Percentiles rank a stretch among this genome's conserved stretches.
Conservation (phyloP, 2,113 vertebrate genomes). For the Peromyscus californicus region DNA sequence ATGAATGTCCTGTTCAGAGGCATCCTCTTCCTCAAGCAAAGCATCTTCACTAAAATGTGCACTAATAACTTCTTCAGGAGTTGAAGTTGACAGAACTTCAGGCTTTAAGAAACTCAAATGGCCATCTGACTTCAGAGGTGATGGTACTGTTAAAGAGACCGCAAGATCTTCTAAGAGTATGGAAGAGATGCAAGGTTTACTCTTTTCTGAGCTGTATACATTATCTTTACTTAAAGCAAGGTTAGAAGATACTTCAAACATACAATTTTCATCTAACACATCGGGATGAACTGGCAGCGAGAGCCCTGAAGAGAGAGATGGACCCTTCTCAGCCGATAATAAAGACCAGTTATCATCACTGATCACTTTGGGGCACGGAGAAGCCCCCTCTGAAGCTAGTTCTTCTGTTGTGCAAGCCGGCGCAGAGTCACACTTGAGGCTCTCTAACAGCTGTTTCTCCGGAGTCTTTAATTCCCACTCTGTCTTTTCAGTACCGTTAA, state of each 20-base stretch:
- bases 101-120: conserved; percentile 97
- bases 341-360: conserved; percentile 90
- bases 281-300: conserved; percentile 91
- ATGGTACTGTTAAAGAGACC: conserved; percentile 97
- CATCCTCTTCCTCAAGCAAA: conserved; percentile 95
- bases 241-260: conserved; percentile 93
- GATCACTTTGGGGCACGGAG: conserved; percentile 86
- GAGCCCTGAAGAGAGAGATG: conserved; percentile 86
- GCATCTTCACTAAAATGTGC: conserved; percentile 96
- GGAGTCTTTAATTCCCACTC: conserved; percentile 93
- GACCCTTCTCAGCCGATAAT: conserved; percentile 90
- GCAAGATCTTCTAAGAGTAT: conserved; percentile 96
- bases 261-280: conserved; percentile 96
- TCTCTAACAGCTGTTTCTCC: conserved; percentile 88
- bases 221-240: conserved; percentile 81
- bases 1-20: conserved; percentile 96
- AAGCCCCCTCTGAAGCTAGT: conserved; percentile 86
- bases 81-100: conserved; percentile 84
- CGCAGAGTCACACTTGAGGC: conserved; percentile 84
- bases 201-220: conserved; percentile 84
- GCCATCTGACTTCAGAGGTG: conserved; percentile 97
- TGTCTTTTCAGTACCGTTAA: conserved; percentile 86
- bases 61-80: conserved; percentile 93
- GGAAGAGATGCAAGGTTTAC: conserved; percentile 89
- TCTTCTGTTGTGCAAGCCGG: conserved; percentile 78